phyloP scores from a whole-genome alignment of 2,113 vertebrate species.

The Andinoacara biseriatus region DNA sequence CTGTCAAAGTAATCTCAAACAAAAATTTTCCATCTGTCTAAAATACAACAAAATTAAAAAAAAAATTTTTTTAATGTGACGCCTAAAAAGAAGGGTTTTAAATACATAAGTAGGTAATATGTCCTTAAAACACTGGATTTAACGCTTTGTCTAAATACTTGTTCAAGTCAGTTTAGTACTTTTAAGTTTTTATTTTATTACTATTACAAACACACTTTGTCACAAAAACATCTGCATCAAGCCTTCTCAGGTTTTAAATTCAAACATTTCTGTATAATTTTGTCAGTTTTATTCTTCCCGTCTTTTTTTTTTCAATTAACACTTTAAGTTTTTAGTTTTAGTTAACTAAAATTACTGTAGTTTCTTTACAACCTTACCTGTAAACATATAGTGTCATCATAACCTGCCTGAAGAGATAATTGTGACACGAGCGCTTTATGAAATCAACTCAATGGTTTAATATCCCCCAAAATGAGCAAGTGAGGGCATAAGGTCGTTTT shows the following conservation, averaged over 20 bases:
- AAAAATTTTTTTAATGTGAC: neutral
- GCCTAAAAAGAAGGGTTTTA: too few species aligned
- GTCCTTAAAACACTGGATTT: neutral
- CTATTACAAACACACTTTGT: too few species aligned
- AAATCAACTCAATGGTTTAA: neutral
- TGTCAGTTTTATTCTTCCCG: neutral
- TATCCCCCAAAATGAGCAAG: neutral
- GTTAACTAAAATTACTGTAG: neutral
- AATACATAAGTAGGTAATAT: neutral
- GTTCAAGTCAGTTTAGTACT: neutral
- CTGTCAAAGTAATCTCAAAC: neutral
- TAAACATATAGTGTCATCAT: neutral
- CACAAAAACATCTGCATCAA: too few species aligned
- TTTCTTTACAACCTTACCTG: rapidly evolving
- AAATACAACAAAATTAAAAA: neutral
- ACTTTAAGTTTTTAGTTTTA: neutral
- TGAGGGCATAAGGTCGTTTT: neutral
- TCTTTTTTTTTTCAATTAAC: neutral
- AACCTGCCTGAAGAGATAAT: neutral
- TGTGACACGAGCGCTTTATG: neutral
- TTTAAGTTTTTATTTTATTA: neutral
- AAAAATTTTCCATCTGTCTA: neutral
- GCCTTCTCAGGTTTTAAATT: too few species aligned
- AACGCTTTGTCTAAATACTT: neutral
- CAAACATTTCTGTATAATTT: neutral